Base-by-base conservation (phyloP, 2,888 invertebrate genomes). In the Amphiduros pacificus region DNA sequence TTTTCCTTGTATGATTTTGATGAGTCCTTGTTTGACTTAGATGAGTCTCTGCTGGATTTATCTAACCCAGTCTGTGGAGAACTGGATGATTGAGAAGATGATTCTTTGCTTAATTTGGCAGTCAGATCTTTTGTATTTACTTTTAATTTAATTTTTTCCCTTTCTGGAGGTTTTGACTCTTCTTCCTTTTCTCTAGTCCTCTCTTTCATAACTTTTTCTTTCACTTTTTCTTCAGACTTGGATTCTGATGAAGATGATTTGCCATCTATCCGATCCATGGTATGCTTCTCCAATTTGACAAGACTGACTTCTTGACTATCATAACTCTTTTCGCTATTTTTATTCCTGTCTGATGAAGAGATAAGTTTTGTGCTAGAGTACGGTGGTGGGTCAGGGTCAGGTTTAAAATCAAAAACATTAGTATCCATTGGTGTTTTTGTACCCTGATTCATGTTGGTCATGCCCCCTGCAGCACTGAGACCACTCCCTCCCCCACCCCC, bases 71-170 rank as follows among this genome's bases (percentile, higher is more conserved):
- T 44, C n/a, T 51, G 51, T 9, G 51, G 51, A 6, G 51, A 51
- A 24, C 28, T 27, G 17, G 51, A 51, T 14, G 9, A 11, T 14
- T 36, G 36, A n/a, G n/a, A n/a, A 11, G 36, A 36, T 26, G 36
- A n/a, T 31, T 41, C 22, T 20, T 58, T 58, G 28, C 32, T 53
- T 9, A 53, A 29, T 20, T 32, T 53, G 22, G 53, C 59, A 26
- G 60, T 60, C 40, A 26, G 20, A 26, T 60, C 60, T 44, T 62
- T 66, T 3, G 60, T 63, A 60, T 64, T 64, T 9, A 64, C 26
- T 31, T 66, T 66, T 28, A 66, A 51, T 2, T 58, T 66, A 28
- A 66, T 61, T 53, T 62, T 62, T 17, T 49, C 55, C 5, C 36
- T 24, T 14, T 53, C 59, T 4, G 5, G n/a, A 22, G 41, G 36